Conservation (phyloP, 2,113 vertebrate genomes). For the rat (Rattus norvegicus) region DNA sequence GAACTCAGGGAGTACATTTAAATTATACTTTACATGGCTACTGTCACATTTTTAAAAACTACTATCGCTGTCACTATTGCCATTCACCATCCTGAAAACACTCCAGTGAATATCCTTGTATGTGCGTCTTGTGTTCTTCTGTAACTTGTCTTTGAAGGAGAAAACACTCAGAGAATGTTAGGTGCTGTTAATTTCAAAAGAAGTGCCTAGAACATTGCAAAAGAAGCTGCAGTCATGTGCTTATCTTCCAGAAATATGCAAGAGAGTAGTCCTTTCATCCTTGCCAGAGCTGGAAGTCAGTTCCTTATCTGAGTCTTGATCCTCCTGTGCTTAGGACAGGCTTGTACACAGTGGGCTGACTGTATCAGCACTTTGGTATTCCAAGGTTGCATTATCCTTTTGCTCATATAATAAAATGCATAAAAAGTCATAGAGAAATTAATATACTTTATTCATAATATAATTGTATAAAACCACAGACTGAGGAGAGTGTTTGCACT, state of each 20-base stretch:
- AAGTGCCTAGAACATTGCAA: background rate
- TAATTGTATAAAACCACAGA: background rate
- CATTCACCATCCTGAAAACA: background rate
- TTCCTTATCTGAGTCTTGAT: background rate
- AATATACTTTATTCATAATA: background rate
- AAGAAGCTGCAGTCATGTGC: background rate
- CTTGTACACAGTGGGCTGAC: background rate
- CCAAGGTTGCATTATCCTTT: background rate
- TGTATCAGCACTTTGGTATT: background rate
- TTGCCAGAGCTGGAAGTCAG: background rate
- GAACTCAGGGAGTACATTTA: background rate
- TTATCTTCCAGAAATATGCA: background rate
- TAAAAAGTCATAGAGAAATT: background rate
- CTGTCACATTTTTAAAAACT: background rate
- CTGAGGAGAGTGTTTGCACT: background rate
- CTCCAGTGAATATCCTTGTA: background rate
- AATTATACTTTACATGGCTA: background rate
- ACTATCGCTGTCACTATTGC: background rate
- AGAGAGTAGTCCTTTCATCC: background rate
- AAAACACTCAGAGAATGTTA: background rate
- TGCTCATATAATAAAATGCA: background rate
- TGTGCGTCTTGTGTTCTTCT: background rate
- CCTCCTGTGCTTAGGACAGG: background rate
- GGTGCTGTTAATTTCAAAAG: background rate
- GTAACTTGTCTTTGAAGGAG: background rate